Evolutionary conservation across 1,140 invertebrate genomes (phyloP).

Genomic region (Lepidurus arcticus): DNA sequence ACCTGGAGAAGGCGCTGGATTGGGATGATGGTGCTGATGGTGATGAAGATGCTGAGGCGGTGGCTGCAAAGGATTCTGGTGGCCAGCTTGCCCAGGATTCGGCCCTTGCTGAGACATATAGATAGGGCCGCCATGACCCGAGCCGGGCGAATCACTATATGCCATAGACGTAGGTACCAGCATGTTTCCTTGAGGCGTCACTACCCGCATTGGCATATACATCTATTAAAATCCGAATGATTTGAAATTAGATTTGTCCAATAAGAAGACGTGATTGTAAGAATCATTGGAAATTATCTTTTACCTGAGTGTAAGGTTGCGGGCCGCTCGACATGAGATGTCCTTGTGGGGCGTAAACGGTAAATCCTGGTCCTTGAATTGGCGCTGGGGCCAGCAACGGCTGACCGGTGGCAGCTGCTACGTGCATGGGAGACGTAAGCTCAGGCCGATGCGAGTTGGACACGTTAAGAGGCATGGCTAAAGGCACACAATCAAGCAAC

Average conservation of each 20-base stretch:
- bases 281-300: constrained; percentile 40
- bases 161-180: constrained; percentile 42
- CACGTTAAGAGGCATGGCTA: constrained; percentile 52
- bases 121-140: constrained; percentile 33
- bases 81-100: constrained; percentile 49
- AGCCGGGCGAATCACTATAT: constrained; percentile 51
- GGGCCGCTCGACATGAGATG: constrained; percentile 42
- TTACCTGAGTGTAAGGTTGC: constrained; percentile 43
- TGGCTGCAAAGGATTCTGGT: constrained; percentile 42
- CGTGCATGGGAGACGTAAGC: constrained; percentile 63
- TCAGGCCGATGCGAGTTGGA: constrained; percentile 49
- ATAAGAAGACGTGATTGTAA: not conserved
- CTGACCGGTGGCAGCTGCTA: constrained; percentile 69
- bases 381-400: constrained; percentile 69
- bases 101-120: constrained; percentile 34
- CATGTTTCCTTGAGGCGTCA: constrained; percentile 39
- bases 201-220: constrained; percentile 52
- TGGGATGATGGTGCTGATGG: constrained; percentile 48
- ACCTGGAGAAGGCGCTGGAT: constrained; percentile 52
- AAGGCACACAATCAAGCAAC: constrained; percentile 28
- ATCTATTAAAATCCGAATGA: constrained; percentile 36
- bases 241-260: constrained; percentile 20
- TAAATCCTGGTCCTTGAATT: constrained; percentile 40
- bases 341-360: constrained; percentile 40
- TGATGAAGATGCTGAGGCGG: constrained; percentile 46